Conservation (phyloP, 2,113 vertebrate species). For the Sceloporus undulatus region DNA sequence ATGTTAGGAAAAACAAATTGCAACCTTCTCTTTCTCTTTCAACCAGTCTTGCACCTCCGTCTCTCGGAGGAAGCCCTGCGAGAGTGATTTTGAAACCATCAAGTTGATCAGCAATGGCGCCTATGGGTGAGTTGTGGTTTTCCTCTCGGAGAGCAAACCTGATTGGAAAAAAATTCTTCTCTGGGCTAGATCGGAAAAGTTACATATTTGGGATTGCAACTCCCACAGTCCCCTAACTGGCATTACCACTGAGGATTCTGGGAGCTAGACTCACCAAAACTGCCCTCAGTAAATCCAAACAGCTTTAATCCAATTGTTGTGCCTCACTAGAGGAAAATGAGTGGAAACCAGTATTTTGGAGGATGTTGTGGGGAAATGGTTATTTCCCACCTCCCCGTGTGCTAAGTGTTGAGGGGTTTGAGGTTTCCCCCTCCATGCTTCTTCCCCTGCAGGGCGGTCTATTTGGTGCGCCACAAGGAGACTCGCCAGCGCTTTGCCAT, state of each 20-base stretch:
- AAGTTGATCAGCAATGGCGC: constrained; percentile 98
- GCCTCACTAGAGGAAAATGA: no score
- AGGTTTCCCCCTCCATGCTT: no score
- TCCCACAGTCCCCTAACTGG: not conserved
- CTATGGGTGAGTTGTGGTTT: constrained; percentile 86
- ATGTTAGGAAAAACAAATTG: no score
- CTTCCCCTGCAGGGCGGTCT: constrained; percentile 85
- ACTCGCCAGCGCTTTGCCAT: constrained; percentile 95
- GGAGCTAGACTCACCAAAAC: not conserved
- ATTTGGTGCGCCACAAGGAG: constrained; percentile 94
- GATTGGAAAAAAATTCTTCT: not conserved
- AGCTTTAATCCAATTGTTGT: no score
- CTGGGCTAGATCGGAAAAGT: not conserved
- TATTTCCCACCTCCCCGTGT: not conserved
- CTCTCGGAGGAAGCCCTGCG: constrained; percentile 89
- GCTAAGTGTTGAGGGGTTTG: not conserved
- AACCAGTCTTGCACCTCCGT: constrained; percentile 77
- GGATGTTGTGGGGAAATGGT: no score
- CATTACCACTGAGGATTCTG: no score
- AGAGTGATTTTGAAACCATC: constrained; percentile 95
- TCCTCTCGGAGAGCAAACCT: accelerated
- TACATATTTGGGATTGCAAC: no score
- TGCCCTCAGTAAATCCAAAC: not conserved
- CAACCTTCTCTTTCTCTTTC: constrained; percentile 3
- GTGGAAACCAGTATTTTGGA: no score